Evolutionary conservation across 1,140 invertebrate genomes (phyloP).

Genomic region (Hylyphantes graminicola): DNA sequence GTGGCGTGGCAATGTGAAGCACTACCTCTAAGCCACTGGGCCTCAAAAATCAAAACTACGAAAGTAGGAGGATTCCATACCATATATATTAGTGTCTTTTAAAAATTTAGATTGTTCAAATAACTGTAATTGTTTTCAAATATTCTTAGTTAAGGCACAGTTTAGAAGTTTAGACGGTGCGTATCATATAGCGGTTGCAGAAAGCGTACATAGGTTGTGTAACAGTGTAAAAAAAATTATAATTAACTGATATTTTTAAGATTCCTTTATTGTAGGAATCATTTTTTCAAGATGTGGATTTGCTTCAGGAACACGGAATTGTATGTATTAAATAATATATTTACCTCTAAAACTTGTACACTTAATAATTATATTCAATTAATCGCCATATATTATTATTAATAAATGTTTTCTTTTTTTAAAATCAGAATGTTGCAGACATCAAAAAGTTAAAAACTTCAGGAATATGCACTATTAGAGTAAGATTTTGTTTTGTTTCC

Average conservation of each 20-base stretch:
- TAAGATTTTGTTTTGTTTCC: neutral
- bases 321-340: slow-evolving; percentile 66
- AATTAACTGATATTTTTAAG: neutral
- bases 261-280: slow-evolving; percentile 65
- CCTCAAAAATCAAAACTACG: too few relatives aligned
- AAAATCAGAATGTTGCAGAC: slow-evolving; percentile 71
- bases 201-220: too few relatives aligned
- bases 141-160: neutral
- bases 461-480: slow-evolving; percentile 82
- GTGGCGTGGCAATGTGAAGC: too few relatives aligned
- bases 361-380: neutral
- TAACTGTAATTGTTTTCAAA: neutral
- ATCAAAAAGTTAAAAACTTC: slow-evolving; percentile 82
- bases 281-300: slow-evolving; percentile 72
- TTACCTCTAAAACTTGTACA: slow-evolving; percentile 8
- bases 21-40: too few relatives aligned
- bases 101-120: neutral
- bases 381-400: neutral
- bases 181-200: too few relatives aligned
- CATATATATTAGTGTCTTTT: neutral
- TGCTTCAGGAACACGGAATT: slow-evolving; percentile 72
- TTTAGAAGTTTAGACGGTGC: neutral
- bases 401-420: neutral
- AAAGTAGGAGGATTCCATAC: too few relatives aligned
- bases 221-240: neutral